Evolutionary conservation across 2,888 invertebrate species (phyloP), one percentile per base, ranked within the genome.

Genomic region (Bugulina stolonifera): DNA sequence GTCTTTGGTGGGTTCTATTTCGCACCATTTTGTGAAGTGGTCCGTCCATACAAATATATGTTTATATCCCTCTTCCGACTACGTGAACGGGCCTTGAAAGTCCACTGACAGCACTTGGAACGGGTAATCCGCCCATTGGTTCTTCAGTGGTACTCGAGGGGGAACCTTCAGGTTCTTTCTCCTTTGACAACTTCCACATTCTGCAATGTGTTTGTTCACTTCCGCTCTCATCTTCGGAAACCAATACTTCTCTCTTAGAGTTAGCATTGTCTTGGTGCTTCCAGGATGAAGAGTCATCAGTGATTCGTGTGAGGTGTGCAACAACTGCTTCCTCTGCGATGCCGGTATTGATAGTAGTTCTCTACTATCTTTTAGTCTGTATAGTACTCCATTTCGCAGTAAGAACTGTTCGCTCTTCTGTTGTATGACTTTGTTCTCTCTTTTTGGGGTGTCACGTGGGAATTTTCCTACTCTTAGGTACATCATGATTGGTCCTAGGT

Each of bases 1-100:
- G 25, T 57, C 57, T n/a, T n/a, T 57, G 25, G 57, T 57, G 25
- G 14, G 5, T 57, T 5, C 23, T 25, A 57, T 5, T 57, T 57
- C 57, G 25, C n/a, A 23, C 57, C 57, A 57, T 57, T 57, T 57
- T 5, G 57, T 57, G 32, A 64, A 64, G 32, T 64, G 64, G n/a
- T 64, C 64, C n/a, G 64, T 64, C 32, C n/a, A 57, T 23, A 57
- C 57, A 3, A 57, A 57, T 5, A 57, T 57, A 23, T 57, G 57
- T 57, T 57, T 64, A 27, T 25, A n/a, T 25, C 57, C 14, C 10
- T 5, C 18, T 5, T 57, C n/a, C 14, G 5, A 23, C 25, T 57
- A 5, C 5, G 57, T 57, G 14, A 57, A 25, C 5, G 57, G 57
- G 5, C 57, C 57, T 25, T 18, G 25, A 25, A 57, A 57, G 57